Evolutionary conservation across 2,888 invertebrate species (phyloP).

Genomic region (Anodontia alba): DNA sequence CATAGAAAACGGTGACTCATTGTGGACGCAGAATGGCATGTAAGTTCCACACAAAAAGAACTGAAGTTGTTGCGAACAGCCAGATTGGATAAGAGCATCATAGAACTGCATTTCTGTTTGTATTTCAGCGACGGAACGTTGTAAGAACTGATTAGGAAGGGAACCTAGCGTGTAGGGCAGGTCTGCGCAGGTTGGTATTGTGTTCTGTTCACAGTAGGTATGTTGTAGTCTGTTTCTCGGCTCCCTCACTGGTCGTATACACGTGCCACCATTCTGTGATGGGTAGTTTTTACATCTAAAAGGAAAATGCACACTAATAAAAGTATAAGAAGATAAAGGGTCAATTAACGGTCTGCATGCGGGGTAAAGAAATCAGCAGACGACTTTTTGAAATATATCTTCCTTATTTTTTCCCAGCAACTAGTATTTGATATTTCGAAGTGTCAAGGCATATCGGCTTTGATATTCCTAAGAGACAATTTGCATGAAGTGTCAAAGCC

Average conservation of each 20-base stretch:
- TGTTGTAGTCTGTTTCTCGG: constrained; percentile 22
- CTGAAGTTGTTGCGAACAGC: constrained; percentile 65
- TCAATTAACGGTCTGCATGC: not conserved
- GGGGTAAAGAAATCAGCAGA: too few species aligned
- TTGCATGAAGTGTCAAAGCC: too few species aligned
- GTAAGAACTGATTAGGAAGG: constrained; percentile 77
- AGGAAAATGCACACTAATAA: not conserved
- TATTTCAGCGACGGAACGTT: constrained; percentile 65
- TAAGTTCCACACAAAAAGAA: constrained; percentile 76
- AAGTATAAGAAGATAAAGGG: too few species aligned
- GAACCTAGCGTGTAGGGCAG: constrained; percentile 68
- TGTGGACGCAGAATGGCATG: constrained; percentile 71
- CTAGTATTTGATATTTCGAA: too few species aligned
- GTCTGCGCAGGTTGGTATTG: constrained; percentile 66
- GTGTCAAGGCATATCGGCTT: too few species aligned
- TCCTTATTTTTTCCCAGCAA: too few species aligned
- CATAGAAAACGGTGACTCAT: constrained; percentile 58
- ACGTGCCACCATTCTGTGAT: not conserved
- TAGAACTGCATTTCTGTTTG: constrained; percentile 69
- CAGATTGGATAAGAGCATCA: constrained; percentile 58
- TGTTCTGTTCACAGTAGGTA: constrained; percentile 67
- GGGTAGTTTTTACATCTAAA: constrained; percentile 38
- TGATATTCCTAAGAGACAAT: too few species aligned
- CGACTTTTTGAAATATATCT: too few species aligned
- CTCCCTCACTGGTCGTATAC: constrained; percentile 30